phyloP scores from a whole-genome alignment of 92 coral and sea anemone species.

The Palythoa caribaeorum region DNA sequence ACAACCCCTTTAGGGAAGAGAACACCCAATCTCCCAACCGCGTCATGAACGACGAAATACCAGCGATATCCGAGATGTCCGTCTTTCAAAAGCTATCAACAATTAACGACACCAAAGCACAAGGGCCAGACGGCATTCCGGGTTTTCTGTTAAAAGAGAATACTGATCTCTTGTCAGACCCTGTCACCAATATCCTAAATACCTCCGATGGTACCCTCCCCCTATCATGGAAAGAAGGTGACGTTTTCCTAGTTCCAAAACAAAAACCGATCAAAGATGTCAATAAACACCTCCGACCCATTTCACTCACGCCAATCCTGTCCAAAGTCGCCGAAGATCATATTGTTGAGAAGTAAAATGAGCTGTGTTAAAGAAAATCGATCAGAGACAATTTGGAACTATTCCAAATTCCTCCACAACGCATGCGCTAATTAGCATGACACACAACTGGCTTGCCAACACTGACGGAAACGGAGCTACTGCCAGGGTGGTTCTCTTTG shows the following conservation, averaged over 20 bases:
- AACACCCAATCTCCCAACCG: background rate
- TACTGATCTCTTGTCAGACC: conserved; percentile 48
- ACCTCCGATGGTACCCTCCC: conserved; percentile 43
- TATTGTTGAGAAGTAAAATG: background rate
- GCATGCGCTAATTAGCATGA: background rate
- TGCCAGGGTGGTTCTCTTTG: background rate
- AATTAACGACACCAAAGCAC: conserved; percentile 49
- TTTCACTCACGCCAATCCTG: background rate
- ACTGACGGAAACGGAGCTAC: background rate
- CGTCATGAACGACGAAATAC: background rate
- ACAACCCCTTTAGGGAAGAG: background rate
- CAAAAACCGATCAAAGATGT: background rate
- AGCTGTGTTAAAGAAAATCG: conserved; percentile 2
- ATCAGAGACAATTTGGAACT: conserved; percentile 7
- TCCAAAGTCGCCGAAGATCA: background rate
- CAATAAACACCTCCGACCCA: background rate
- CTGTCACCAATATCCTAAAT: conserved; percentile 50
- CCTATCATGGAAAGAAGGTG: conserved; percentile 20
- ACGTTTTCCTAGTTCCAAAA: conserved; percentile 12
- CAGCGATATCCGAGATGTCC: background rate
- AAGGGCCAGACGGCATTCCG: conserved; percentile 65
- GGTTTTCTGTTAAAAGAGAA: conserved; percentile 56
- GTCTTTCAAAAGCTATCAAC: background rate
- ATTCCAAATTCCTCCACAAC: background rate
- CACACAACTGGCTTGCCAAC: conserved; percentile 1